These are phyloP conservation scores for Hycleus cichorii DNA, from an alignment of 1,140 invertebrate genomes.

Conservation along the genomic window DNA sequence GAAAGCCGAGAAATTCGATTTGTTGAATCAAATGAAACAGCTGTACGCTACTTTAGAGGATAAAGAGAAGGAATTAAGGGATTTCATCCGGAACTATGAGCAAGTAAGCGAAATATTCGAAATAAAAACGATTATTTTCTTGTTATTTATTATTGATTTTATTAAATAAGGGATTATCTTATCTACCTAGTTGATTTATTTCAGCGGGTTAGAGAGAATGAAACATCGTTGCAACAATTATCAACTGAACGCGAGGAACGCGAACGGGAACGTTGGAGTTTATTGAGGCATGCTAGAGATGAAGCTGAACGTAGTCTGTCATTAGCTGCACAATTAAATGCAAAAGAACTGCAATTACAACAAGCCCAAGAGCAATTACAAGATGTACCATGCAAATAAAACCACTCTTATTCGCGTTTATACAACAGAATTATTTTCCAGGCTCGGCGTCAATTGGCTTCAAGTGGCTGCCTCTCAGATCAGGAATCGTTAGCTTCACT, in stretches of 20 bases:
- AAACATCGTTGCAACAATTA: slow-evolving; percentile 61
- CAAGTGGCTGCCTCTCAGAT: slow-evolving; percentile 65
- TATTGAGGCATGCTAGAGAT: slow-evolving; percentile 79
- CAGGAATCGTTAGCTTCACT: slow-evolving; percentile 60
- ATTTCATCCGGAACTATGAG: slow-evolving; percentile 92
- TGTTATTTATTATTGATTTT: neutral
- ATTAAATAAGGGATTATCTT: slow-evolving; percentile 2
- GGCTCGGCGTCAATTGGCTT: slow-evolving; percentile 62
- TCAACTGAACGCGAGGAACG: slow-evolving; percentile 72
- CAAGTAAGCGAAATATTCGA: slow-evolving; percentile 55
- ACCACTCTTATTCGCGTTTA: neutral
- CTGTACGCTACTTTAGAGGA: slow-evolving; percentile 88
- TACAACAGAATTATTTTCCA: slow-evolving; percentile 31
- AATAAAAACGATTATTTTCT: neutral
- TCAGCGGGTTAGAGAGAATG: slow-evolving; percentile 66
- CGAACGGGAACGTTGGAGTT: slow-evolving; percentile 80
- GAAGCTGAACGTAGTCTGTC: slow-evolving; percentile 81
- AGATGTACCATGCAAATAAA: slow-evolving; percentile 49
- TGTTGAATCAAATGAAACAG: slow-evolving; percentile 91
- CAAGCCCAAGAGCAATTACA: slow-evolving; percentile 75
- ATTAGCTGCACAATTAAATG: slow-evolving; percentile 76
- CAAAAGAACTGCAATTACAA: slow-evolving; percentile 75
- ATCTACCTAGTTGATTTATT: slow-evolving; percentile 38
- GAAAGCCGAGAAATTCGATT: slow-evolving; percentile 89
- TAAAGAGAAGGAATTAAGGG: slow-evolving; percentile 85